phyloP scores from a whole-genome alignment of 2,113 vertebrate species.

The Ailuropoda melanoleuca region DNA sequence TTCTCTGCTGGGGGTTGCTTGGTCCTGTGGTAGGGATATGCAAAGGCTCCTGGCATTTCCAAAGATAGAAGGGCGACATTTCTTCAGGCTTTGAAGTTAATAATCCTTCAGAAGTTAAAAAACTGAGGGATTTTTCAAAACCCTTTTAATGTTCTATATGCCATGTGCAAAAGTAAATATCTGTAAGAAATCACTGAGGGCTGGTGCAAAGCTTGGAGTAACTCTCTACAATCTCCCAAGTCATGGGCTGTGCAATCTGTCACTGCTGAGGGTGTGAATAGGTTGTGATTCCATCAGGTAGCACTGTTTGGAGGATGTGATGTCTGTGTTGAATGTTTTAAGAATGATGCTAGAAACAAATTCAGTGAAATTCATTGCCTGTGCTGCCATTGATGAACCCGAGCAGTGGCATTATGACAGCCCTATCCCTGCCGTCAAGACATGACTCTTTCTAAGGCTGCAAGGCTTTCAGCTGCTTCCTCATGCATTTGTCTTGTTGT shows the following conservation, averaged over 20 bases:
- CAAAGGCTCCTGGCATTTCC: constrained; percentile 96
- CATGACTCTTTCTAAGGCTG: not conserved
- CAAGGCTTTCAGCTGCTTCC: not conserved
- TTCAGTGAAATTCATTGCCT: not conserved
- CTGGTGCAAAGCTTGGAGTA: constrained; percentile 4
- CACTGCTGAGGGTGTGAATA: accelerated
- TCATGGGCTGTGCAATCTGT: accelerated
- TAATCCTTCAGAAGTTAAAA: constrained; percentile 95
- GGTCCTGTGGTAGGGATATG: constrained; percentile 89
- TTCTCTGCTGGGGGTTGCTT: constrained; percentile 89
- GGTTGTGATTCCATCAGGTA: accelerated
- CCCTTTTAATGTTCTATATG: constrained; percentile 87
- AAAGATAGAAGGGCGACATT: constrained; percentile 96
- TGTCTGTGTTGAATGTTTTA: not conserved
- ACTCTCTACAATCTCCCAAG: accelerated
- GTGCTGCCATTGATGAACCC: not conserved
- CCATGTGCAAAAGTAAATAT: constrained; percentile 84
- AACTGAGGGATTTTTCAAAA: constrained; percentile 86
- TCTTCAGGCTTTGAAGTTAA: constrained; percentile 98
- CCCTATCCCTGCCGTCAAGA: not conserved
- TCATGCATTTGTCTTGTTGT: not conserved
- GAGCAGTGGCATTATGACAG: not conserved
- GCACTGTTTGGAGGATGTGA: not conserved
- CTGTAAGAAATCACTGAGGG: constrained; percentile 74
- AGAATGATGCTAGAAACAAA: not conserved